Percentiles rank a stretch among this genome's conserved stretches.
Evolutionary conservation across 2,113 vertebrate species (phyloP).

Genomic region (Laterallus jamaicensis): DNA sequence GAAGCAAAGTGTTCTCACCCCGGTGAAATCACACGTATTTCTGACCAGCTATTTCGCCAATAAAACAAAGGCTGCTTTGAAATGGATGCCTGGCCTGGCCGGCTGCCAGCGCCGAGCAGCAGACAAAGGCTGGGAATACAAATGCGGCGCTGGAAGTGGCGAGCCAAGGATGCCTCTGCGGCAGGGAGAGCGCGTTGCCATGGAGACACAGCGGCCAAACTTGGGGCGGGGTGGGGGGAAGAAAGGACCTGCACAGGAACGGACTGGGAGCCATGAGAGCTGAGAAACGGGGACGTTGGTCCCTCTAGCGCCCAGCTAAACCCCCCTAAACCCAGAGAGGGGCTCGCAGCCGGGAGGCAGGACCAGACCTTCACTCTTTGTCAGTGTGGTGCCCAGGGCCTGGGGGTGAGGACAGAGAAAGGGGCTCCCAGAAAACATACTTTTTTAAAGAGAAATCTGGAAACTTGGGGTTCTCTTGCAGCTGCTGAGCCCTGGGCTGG

Average conservation of each 20-base stretch:
- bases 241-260: background rate
- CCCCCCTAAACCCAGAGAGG: background rate
- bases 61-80: conserved; percentile 62
- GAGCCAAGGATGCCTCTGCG: conserved; percentile 34
- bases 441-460: background rate
- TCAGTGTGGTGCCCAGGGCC: rapidly evolving
- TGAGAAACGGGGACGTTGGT: background rate
- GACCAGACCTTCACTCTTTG: rapidly evolving
- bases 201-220: conserved; percentile 68
- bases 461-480: rapidly evolving
- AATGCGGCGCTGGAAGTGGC: conserved; percentile 20
- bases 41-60: background rate
- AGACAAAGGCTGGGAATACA: conserved; percentile 69
- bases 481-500: background rate
- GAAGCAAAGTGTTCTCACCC: background rate
- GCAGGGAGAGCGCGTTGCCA: conserved; percentile 60
- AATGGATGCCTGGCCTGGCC: conserved; percentile 68
- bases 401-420: background rate
- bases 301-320: rapidly evolving
- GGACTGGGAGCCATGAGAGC: conserved; percentile 36
- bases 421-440: rapidly evolving
- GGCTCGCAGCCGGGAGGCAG: background rate
- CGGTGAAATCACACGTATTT: background rate
- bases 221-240: background rate
- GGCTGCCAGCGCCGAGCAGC: conserved; percentile 37